Conservation (phyloP, 2,797 vertebrate genomes). For the Aeoliscus strigatus region DNA sequence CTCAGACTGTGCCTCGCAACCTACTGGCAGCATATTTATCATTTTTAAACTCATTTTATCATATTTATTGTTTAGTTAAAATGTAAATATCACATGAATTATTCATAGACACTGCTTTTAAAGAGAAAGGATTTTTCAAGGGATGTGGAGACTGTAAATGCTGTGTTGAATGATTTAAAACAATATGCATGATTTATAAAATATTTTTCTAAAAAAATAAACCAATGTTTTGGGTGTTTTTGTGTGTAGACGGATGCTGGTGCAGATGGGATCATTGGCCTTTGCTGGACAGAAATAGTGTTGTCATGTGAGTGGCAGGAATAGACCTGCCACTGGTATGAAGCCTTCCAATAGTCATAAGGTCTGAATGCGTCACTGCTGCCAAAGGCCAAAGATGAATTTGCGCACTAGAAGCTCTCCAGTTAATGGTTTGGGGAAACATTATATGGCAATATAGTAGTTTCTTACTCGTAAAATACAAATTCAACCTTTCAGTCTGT, state of each 20-base stretch:
- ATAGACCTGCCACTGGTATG: conserved; percentile 31
- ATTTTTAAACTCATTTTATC: conserved; percentile 41
- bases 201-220: conserved; percentile 64
- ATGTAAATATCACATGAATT: conserved; percentile 57
- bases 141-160: conserved; percentile 22
- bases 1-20: conserved; percentile 39
- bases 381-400: conserved; percentile 8
- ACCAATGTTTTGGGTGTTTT: background rate
- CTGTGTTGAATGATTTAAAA: conserved; percentile 40
- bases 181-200: conserved; percentile 76
- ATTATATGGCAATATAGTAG: too few relatives aligned
- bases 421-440: too few relatives aligned
- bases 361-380: conserved; percentile 7
- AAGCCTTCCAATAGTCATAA: conserved; percentile 11
- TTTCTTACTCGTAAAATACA: too few relatives aligned
- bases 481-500: too few relatives aligned
- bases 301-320: conserved; percentile 54
- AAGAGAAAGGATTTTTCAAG: conserved; percentile 22
- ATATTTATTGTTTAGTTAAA: conserved; percentile 72
- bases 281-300: conserved; percentile 38
- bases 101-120: conserved; percentile 28
- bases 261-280: background rate
- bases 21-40: conserved; percentile 59
- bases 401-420: too few relatives aligned
- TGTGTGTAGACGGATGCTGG: background rate